These are phyloP conservation scores for Amblyteles armatorius DNA, from an alignment of 2,888 invertebrate species.

Conservation along the genomic window DNA sequence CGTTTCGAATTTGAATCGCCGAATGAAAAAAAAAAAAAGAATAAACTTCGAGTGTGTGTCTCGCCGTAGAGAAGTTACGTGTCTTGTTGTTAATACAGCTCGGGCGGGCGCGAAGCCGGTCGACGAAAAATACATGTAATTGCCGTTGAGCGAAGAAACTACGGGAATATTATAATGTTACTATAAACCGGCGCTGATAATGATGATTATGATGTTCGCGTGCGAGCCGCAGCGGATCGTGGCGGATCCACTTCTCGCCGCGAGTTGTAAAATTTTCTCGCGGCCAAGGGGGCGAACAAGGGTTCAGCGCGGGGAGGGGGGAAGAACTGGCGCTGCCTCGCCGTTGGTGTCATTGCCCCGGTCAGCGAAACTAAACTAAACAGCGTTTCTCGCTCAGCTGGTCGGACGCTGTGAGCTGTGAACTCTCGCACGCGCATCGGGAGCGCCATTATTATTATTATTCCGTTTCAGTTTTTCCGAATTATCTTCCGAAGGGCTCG, in stretches of 20 bases:
- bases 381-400: slow-evolving; percentile 40
- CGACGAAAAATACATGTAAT: slow-evolving; percentile 41
- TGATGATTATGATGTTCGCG: slow-evolving; percentile 49
- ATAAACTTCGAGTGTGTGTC: background rate
- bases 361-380: slow-evolving; percentile 48
- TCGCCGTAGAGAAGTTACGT: background rate
- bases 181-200: slow-evolving; percentile 24
- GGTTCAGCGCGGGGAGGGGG: background rate
- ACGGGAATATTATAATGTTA: slow-evolving; percentile 33
- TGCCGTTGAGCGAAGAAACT: slow-evolving; percentile 8
- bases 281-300: slow-evolving; percentile 25
- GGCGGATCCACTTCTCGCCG: slow-evolving; percentile 52
- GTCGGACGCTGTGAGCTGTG: background rate
- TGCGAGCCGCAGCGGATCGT: slow-evolving; percentile 36
- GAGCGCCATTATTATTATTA: too few species aligned
- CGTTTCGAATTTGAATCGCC: too few species aligned
- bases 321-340: slow-evolving; percentile 35
- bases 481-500: too few species aligned
- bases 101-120: slow-evolving; percentile 1
- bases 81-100: background rate
- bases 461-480: too few species aligned
- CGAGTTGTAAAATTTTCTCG: slow-evolving; percentile 41
- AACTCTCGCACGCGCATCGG: background rate
- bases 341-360: slow-evolving; percentile 54
- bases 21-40: background rate